Base-by-base conservation (phyloP, 2,113 vertebrate genomes). In the Paratilapia polleni region DNA sequence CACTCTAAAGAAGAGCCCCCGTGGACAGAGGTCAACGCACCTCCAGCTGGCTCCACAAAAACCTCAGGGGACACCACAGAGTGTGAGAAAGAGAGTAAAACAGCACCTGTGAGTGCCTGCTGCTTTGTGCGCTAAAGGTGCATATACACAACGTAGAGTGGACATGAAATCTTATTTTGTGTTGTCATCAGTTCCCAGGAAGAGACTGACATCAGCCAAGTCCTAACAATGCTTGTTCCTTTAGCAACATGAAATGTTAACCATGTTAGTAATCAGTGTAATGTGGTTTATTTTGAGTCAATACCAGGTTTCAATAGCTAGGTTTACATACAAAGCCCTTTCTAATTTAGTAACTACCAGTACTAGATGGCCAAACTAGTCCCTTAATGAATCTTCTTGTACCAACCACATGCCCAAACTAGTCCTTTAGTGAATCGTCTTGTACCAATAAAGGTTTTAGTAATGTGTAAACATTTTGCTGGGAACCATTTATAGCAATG, bases 41-140 rank as follows among this genome's bases (percentile, higher is more conserved):
- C 87, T 85, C 81, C 93, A 95, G 88, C 93, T 95, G 94, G 82
- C 88, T 88, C 78, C 36, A 52, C 24, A 58, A 62, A 88, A 89
- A 49, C 79, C 91, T 85, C 90, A 28, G 59, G 93, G 89, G 86
- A 87, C 66, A 47, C 54, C 73, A 59, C 59, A 22, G 76, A 80
- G 80, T 66, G 83, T 87, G 86, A 88, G 89, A 77, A 81, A 62
- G 64, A 66, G 54, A 75, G 41, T n/a, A 60, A 64, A 58, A 38
- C 28, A 80, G 41, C 17, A n/a, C 56, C 13, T 81, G 11, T 54
- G 75, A 19, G 31, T 22, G 57, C 19, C 74, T 26, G 15, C 63
- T 47, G 78, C 66, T 86, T 41, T 64, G 8, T 58, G 36, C 24
- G 49, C n/a, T 26, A 56, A 20, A 43, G 22, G 52, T 22, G 14